Evolutionary conservation across 2,797 vertebrate genomes (phyloP).

Genomic region (Buphagus erythrorhynchus): DNA sequence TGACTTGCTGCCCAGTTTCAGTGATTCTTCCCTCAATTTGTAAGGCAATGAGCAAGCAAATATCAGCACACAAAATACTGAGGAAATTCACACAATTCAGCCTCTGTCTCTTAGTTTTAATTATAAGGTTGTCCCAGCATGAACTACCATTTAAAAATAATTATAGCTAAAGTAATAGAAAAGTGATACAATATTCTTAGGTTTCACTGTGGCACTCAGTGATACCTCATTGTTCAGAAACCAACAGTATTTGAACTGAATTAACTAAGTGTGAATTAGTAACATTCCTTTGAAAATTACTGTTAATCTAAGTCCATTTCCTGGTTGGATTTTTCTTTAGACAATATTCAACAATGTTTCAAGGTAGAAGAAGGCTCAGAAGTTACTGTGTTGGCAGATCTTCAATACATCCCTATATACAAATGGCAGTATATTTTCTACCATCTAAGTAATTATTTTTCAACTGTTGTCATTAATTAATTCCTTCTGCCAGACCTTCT

Average conservation of each 20-base stretch:
- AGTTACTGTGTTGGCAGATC: background rate
- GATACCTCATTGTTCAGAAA: conserved; percentile 36
- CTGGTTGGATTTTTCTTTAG: background rate
- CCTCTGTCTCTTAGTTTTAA: conserved; percentile 13
- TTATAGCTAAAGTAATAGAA: conserved; percentile 2
- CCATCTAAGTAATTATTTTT: background rate
- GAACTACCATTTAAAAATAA: conserved; percentile 49
- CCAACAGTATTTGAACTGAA: background rate
- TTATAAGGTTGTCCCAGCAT: background rate
- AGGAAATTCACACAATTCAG: background rate
- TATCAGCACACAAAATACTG: background rate
- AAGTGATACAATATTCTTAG: conserved; percentile 29
- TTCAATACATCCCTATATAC: background rate
- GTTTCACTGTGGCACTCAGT: background rate
- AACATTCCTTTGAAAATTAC: conserved; percentile 21
- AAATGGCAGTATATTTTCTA: background rate
- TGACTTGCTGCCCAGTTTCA: background rate
- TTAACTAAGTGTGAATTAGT: conserved; percentile 29
- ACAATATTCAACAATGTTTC: background rate
- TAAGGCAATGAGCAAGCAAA: background rate
- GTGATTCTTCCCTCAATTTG: background rate
- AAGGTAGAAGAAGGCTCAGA: background rate
- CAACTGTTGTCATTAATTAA: conserved; percentile 9
- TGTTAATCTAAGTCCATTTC: background rate
- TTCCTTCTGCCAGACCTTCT: background rate